A percentile compares a stretch with the other conserved stretches of the same genome.
phyloP scores from a whole-genome alignment of 2,113 vertebrate genomes.

The Dipodomys stephensi region DNA sequence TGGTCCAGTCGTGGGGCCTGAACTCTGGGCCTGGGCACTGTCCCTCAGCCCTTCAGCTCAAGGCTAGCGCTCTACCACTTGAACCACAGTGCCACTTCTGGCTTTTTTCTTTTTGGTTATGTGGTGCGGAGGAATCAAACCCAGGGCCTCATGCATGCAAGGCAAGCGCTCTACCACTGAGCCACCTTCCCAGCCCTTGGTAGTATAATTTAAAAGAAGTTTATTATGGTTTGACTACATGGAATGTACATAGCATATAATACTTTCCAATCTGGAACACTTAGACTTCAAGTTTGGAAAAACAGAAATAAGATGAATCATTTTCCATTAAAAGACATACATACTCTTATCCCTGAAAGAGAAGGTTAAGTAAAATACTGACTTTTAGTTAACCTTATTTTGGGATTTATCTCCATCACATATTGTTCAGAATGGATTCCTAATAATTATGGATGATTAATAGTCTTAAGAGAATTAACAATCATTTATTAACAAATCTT shows the following conservation, averaged over 20 bases:
- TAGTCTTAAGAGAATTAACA: slow-evolving; percentile 3
- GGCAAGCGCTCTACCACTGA: no score
- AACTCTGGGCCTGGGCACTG: no score
- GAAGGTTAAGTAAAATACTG: slow-evolving; percentile 17
- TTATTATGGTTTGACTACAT: neutral
- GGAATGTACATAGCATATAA: neutral
- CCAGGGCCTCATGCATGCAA: no score
- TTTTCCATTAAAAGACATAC: neutral
- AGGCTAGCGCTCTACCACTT: no score
- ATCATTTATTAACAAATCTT: neutral
- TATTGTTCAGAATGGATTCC: neutral
- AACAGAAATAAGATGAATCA: slow-evolving; percentile 26
- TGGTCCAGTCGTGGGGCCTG: no score
- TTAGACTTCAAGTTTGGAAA: neutral
- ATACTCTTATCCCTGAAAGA: neutral
- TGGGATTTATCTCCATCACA: neutral
- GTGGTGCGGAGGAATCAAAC: no score
- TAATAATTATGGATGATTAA: neutral
- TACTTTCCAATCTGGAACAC: neutral
- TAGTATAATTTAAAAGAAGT: neutral
- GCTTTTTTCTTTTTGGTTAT: no score
- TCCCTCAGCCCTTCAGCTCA: no score
- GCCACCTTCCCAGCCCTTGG: no score
- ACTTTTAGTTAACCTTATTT: neutral
- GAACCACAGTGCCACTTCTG: no score